These are phyloP conservation scores for Abscondita cerata DNA, from an alignment of 2,888 invertebrate species.

Conservation along the genomic window DNA sequence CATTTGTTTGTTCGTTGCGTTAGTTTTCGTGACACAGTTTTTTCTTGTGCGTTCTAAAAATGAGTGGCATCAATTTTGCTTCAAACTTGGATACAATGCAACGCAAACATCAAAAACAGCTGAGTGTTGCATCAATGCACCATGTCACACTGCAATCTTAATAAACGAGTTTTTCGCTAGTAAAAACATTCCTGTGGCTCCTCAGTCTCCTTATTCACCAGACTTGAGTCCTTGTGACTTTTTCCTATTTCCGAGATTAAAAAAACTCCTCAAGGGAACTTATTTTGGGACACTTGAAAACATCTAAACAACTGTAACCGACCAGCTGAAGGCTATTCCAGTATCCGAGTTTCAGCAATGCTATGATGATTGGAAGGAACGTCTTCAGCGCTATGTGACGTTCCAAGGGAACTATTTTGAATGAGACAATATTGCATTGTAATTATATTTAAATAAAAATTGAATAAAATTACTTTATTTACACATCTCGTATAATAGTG, in stretches of 20 bases:
- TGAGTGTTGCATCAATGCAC: slow-evolving; percentile 1
- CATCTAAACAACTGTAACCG: slow-evolving; percentile 41
- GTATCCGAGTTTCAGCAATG: background rate
- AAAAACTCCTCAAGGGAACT: slow-evolving; percentile 28
- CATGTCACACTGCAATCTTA: background rate
- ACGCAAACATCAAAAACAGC: background rate
- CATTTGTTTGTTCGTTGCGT: background rate
- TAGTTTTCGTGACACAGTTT: background rate
- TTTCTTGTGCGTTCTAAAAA: background rate
- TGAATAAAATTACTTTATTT: too few species aligned
- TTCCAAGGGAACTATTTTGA: too few species aligned
- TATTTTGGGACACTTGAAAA: slow-evolving; percentile 41
- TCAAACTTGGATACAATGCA: too few species aligned
- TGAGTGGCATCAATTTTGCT: background rate
- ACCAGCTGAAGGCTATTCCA: slow-evolving; percentile 40
- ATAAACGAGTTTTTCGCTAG: background rate
- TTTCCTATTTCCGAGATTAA: too few species aligned
- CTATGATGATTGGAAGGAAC: background rate
- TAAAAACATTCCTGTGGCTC: slow-evolving; percentile 7
- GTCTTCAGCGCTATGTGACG: background rate
- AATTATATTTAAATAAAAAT: too few species aligned
- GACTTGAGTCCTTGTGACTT: slow-evolving; percentile 12
- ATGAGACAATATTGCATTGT: too few species aligned
- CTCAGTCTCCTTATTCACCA: slow-evolving; percentile 10
- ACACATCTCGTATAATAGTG: too few species aligned